Conservation (phyloP, 2,113 vertebrate species). For the Xiphophorus couchianus region DNA sequence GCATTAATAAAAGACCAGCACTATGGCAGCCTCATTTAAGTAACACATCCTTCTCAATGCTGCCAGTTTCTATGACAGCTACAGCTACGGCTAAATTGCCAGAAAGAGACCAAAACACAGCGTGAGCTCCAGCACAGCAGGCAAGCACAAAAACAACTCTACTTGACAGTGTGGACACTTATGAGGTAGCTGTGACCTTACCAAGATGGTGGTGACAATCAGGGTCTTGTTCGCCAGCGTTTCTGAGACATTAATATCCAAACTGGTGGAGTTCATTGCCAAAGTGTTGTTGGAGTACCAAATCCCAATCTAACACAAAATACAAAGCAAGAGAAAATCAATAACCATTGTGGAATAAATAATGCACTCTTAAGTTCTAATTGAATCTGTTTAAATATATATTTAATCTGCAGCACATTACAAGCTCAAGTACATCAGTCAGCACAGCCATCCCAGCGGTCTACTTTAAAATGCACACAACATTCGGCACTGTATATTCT, state of each 20-base stretch:
- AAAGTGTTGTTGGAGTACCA: slow-evolving; percentile 95
- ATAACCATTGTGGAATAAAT: slow-evolving; percentile 51
- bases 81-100: slow-evolving; percentile 57
- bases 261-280: slow-evolving; percentile 90
- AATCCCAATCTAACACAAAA: slow-evolving; percentile 84
- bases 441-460: slow-evolving; percentile 22
- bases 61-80: slow-evolving; percentile 64
- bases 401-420: slow-evolving; percentile 5
- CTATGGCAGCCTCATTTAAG: slow-evolving; percentile 33
- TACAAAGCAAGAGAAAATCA: slow-evolving; percentile 44
- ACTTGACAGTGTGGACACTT: slow-evolving; percentile 1
- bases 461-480: slow-evolving; percentile 26
- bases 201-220: slow-evolving; percentile 93
- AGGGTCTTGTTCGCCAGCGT: slow-evolving; percentile 92
- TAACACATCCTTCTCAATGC: slow-evolving; percentile 33
- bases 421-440: slow-evolving; percentile 14
- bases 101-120: slow-evolving; percentile 55
- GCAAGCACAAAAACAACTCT: slow-evolving; percentile 41
- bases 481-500: slow-evolving; percentile 37
- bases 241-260: slow-evolving; percentile 90
- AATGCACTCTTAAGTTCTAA: slow-evolving; percentile 28
- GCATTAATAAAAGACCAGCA: slow-evolving; percentile 15
- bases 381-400: slow-evolving; percentile 11
- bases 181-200: slow-evolving; percentile 70
- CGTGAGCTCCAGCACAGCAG: slow-evolving; percentile 26